Evolutionary conservation across 2,888 invertebrate species (phyloP).

Genomic region (Lasius platythorax): DNA sequence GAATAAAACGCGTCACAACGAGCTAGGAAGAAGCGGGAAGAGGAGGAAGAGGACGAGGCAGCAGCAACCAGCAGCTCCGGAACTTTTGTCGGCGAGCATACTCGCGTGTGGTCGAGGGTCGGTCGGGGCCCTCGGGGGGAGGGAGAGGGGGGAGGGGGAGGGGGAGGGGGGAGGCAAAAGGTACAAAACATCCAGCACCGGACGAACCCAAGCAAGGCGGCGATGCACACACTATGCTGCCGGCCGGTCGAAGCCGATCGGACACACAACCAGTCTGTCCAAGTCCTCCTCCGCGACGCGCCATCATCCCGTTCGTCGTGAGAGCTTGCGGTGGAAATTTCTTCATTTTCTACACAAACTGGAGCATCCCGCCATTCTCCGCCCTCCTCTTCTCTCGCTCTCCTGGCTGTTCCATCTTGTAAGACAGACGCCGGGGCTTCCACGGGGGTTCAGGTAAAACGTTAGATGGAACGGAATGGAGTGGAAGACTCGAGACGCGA

Average conservation of each 20-base stretch:
- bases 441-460: conserved; percentile 4
- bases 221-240: conserved; percentile 71
- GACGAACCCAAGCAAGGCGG: conserved; percentile 70
- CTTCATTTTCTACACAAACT: background rate
- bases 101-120: conserved; percentile 66
- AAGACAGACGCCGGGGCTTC: background rate
- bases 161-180: conserved; percentile 61
- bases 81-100: conserved; percentile 59
- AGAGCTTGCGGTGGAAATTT: conserved; percentile 1
- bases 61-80: conserved; percentile 12
- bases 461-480: background rate
- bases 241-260: conserved; percentile 68
- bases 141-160: too few species aligned
- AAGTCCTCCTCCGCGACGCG: conserved; percentile 57
- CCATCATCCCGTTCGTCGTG: conserved; percentile 40
- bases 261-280: conserved; percentile 75
- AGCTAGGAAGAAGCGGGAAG: background rate
- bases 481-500: background rate
- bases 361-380: background rate
- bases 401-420: background rate
- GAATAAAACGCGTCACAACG: background rate
- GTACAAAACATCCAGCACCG: conserved; percentile 65
- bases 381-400: background rate
- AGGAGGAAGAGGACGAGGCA: background rate
- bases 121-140: conserved; percentile 60